These are phyloP conservation scores for Antitype chi DNA, from an alignment of 2,888 invertebrate species.

Conservation along the genomic window DNA sequence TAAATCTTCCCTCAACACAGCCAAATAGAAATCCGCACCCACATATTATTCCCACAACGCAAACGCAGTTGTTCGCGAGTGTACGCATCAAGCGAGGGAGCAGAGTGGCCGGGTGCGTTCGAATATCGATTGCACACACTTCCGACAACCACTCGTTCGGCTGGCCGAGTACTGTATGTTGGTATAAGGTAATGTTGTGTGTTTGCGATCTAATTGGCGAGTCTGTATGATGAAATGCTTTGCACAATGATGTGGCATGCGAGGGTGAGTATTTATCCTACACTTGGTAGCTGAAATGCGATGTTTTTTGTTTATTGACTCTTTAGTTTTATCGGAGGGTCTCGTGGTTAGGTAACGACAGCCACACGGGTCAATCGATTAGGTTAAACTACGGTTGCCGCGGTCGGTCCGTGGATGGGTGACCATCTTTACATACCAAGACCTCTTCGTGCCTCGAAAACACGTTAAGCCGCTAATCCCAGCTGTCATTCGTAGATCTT, in stretches of 20 bases:
- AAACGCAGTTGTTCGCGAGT: slow-evolving; percentile 41
- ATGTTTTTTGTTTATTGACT: not conserved
- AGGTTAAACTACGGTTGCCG: no score
- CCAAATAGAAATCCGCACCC: slow-evolving; percentile 2
- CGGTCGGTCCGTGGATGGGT: no score
- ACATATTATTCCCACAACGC: not conserved
- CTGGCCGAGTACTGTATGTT: slow-evolving; percentile 25
- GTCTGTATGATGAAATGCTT: slow-evolving; percentile 26
- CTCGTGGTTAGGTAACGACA: no score
- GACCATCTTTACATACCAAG: no score
- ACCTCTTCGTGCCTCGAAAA: no score
- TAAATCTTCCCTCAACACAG: not conserved
- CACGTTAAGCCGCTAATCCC: no score
- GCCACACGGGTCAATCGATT: no score
- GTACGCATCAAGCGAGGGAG: slow-evolving; percentile 47
- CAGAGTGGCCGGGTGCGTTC: slow-evolving; percentile 51
- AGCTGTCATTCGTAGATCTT: no score
- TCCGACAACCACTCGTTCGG: slow-evolving; percentile 69
- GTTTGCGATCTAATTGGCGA: slow-evolving; percentile 23
- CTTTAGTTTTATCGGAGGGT: no score
- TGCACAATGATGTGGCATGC: slow-evolving; percentile 16
- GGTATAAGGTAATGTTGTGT: slow-evolving; percentile 25
- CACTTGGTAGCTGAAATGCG: not conserved
- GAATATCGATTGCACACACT: slow-evolving; percentile 79
- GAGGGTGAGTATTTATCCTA: slow-evolving; percentile 3